Conservation (phyloP, 2,888 invertebrate genomes). For the Meloe dianella region DNA sequence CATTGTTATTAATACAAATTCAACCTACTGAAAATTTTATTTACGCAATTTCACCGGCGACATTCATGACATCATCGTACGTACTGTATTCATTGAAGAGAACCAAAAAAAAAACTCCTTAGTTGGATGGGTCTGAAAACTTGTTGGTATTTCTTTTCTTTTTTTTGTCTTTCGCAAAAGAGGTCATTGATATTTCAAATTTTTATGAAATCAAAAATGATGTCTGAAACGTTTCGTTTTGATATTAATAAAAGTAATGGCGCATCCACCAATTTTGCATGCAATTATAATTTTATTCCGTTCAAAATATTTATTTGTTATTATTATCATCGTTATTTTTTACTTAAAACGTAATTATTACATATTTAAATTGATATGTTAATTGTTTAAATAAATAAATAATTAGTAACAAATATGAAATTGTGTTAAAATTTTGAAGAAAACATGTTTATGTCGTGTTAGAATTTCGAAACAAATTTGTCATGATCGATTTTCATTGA, state of each 20-base stretch:
- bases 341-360: neutral
- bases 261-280: slow-evolving; percentile 7
- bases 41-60: neutral
- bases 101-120: neutral
- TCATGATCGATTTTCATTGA: neutral
- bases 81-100: neutral
- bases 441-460: neutral
- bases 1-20: neutral
- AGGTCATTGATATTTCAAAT: neutral
- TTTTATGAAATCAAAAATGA: neutral
- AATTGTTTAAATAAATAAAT: neutral
- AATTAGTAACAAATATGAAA: neutral
- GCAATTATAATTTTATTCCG: neutral
- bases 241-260: neutral
- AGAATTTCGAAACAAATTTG: neutral
- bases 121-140: neutral
- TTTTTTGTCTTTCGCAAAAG: neutral
- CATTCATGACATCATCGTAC: neutral
- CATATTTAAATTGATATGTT: neutral
- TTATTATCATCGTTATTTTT: neutral
- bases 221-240: neutral
- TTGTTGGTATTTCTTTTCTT: neutral
- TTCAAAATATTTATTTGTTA: neutral
- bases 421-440: neutral
- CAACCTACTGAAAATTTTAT: neutral